Evolutionary conservation across 2,888 invertebrate genomes (phyloP), one percentile per base, ranked within the genome.

Genomic region (Hydriomena furcata): DNA sequence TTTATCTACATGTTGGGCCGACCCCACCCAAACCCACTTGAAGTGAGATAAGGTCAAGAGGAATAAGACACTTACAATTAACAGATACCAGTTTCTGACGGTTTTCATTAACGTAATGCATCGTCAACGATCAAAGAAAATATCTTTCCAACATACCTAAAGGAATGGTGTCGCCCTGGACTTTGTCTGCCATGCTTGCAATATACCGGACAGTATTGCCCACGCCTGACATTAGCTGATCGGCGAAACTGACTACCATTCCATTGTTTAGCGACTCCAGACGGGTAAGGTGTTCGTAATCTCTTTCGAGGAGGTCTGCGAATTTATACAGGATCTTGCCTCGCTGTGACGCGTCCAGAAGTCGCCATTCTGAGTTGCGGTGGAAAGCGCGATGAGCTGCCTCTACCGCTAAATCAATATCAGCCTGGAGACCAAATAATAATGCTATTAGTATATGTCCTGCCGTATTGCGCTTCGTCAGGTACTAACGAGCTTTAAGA

Each of bases 221-320:
- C 73, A 53, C 76, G 65, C 0, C 82, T 73, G 0, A n/a, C 6
- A 49, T 93, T 61, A 79, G 93, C 92, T 61, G 91, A 84, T 56
- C 91, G 91, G 94, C 86, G 58, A 91, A 80, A 4, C 82, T 74
- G 66, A 92, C 94, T 0, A 97, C 94, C 82, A 97, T 97, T 12
- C 98, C 98, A 82, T 97, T 98, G 78, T 99, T 97, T 51, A 96
- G 78, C 0, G 98, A 96, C 88, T 98, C 98, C 70, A 99, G 88
- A 63, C 95, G 95, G 28, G 95, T 94, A 27, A 97, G 73, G 65
- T 96, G 96, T 1, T 88, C 85, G 1, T 87, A 82, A 78, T 97
- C 95, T 32, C 94, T 89, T 72, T 95, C 95, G 5, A 97, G 89
- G 0, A 97, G 88, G 78, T 96, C 95, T 0, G 97, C 96, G 52